Base-by-base conservation (phyloP, 2,888 invertebrate genomes). In the Tricholauxania praeusta region DNA sequence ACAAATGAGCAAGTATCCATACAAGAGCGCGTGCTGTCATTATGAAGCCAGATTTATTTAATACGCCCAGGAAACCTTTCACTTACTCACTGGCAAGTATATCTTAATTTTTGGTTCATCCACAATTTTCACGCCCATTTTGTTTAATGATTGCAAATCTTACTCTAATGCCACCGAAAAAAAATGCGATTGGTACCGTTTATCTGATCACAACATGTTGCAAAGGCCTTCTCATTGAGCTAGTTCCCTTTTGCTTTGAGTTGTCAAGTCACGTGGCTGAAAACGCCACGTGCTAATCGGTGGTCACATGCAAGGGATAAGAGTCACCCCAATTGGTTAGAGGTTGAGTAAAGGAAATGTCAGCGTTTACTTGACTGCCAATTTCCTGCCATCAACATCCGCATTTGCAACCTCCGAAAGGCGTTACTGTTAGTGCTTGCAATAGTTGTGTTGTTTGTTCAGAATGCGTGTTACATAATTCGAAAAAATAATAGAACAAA, bases 111-210 rank as follows among this genome's bases (percentile, higher is more conserved):
- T 17, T 47, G 78, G 78, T 78, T 80, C 80, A 83, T 83, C 83
- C 84, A 81, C 83, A 84, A 84, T 84, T 84, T 84, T 84, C 84
- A 84, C 84, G 84, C 84, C 84, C 85, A 84, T 83, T 84, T 84
- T 82, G 82, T 83, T 82, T 83, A 82, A 81, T 81, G 80, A 82
- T 80, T 47, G 63, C 63, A 63, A 47, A 63, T 63, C 63, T 63
- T 39, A 5, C 39, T 39, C 7, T 80, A 81, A 81, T 81, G 78
- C 80, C 73, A 80, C 79, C 82, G 79, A 82, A 82, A 80, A 28
- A 79, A 79, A 78, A 65, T 52, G 74, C 81, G 81, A 81, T 81
- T 81, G 78, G 80, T 78, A 80, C 77, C 81, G 80, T 79, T 80
- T 84, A 84, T 84, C 83, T 78, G 83, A 79, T 83, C 81, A 78